Evolutionary conservation across 2,888 invertebrate genomes (phyloP).

Genomic region (Oithona nana): DNA sequence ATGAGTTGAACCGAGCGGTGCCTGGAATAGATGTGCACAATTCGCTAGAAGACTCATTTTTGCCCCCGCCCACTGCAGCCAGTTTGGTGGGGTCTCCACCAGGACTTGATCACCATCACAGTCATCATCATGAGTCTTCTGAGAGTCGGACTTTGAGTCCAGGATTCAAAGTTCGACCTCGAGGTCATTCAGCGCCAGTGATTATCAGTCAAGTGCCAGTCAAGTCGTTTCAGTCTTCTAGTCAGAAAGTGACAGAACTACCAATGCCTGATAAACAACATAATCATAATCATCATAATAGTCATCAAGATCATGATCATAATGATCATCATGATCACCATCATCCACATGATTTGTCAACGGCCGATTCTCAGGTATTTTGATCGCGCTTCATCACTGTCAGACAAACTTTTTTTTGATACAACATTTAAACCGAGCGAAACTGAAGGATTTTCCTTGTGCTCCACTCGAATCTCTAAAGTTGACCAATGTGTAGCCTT

Average conservation of each 20-base stretch:
- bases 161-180: not conserved
- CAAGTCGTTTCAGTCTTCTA: not conserved
- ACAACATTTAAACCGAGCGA: too few species aligned
- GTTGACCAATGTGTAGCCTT: too few species aligned
- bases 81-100: not conserved
- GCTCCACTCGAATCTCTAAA: too few species aligned
- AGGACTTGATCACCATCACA: not conserved
- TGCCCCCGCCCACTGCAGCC: not conserved
- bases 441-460: too few species aligned
- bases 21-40: not conserved
- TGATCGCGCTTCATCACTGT: too few species aligned
- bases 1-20: not conserved
- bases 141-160: not conserved
- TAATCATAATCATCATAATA: not conserved
- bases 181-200: not conserved
- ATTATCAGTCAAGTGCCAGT: not conserved
- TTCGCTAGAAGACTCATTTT: not conserved
- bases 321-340: not conserved
- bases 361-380: not conserved
- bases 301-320: not conserved
- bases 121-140: too few species aligned
- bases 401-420: too few species aligned
- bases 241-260: not conserved
- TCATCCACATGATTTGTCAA: not conserved
- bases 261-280: not conserved